Evolutionary conservation across 2,888 invertebrate genomes (phyloP).

Genomic region (Abrostola triplasia): DNA sequence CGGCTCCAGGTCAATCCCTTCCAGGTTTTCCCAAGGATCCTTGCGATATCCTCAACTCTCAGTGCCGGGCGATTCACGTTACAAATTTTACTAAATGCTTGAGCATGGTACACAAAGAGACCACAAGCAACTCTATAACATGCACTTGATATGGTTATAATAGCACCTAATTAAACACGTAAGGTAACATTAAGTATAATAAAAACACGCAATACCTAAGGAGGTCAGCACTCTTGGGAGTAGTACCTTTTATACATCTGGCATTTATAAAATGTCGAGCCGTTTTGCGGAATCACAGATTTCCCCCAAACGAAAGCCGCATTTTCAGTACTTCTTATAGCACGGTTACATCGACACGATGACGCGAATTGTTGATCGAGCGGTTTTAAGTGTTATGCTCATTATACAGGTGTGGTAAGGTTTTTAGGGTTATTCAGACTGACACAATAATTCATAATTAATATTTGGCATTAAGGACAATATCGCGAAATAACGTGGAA

Average conservation of each 20-base stretch:
- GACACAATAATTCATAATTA: no score
- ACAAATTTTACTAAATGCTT: not conserved
- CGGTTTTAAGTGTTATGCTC: not conserved
- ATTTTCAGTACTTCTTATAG: constrained; percentile 28
- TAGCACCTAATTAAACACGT: constrained; percentile 4
- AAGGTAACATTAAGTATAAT: not conserved
- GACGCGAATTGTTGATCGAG: constrained; percentile 3
- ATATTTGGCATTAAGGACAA: no score
- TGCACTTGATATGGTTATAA: not conserved
- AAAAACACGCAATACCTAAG: constrained; percentile 1
- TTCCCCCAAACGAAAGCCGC: constrained; percentile 30
- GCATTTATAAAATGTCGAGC: constrained; percentile 42
- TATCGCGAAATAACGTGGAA: no score
- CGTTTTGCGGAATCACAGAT: constrained; percentile 41
- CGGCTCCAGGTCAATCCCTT: no score
- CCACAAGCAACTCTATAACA: no score
- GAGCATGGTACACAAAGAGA: no score
- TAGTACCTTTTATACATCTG: constrained; percentile 28
- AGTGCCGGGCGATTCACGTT: not conserved
- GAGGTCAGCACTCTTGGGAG: constrained; percentile 23
- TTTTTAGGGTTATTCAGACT: no score
- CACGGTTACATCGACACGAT: constrained; percentile 5
- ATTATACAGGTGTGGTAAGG: no score
- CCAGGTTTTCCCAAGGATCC: no score
- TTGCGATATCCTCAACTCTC: no score